Evolutionary conservation across 2,797 vertebrate species (phyloP), one percentile per base, ranked within the genome.

Genomic region (Artibeus lituratus): DNA sequence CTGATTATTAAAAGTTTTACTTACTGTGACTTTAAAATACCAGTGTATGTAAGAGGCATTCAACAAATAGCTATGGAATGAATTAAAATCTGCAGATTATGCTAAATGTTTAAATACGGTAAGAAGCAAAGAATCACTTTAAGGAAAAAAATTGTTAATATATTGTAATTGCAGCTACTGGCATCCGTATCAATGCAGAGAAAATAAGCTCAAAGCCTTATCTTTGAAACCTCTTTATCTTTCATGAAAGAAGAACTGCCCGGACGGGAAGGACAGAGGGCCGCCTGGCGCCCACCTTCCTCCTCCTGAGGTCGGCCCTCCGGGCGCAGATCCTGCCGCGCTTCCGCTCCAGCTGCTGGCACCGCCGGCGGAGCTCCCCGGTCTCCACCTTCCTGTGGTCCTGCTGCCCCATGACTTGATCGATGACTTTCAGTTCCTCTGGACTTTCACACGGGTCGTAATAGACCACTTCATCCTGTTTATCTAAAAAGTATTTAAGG

Each of bases 381-480:
- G 98, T 95, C 77, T 98, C 98, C 53, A 96, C 83, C 3, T 97
- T 78, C 96, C 91, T 88, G 62, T 95, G 47, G 22, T 98, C 97
- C 92, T 94, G 96, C 55, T 93, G 98, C 97, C 95, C 97, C 84
- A 78, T 95, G 0, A 74, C 95, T 67, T 97, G 97, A 70, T 98
- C 97, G 92, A 98, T 47, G 87, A 98, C 98, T 96, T 98, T 98
- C 91, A 99, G 98, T 97, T 99, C 99, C 97, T 99, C 99, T 0
- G 98, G 99, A 91, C 99, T 99, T 98, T 99, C 99, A 97, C 99
- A 99, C 3, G 99, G 99, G 89, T 99, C 99, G 0, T 99, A 99
- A 97, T 99, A 99, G 96, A 99, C 98, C 96, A 99, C 99, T 98
- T 99, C 99, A 94, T 99, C 99, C 97, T 99, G 99, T 98, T 99